phyloP scores from a whole-genome alignment of 1,140 invertebrate species.

The Aethina tumida region DNA sequence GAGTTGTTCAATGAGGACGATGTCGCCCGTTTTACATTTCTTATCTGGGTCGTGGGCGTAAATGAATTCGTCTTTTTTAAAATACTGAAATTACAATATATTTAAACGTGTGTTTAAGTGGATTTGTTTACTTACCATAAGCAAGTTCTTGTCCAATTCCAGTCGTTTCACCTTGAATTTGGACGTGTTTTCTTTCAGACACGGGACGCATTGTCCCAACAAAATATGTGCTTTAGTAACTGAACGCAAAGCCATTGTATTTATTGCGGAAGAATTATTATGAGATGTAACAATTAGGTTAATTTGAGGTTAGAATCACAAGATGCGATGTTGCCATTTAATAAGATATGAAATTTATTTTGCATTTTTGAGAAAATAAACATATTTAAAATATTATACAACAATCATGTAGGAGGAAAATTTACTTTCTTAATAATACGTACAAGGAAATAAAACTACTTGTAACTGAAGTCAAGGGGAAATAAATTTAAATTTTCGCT shows the following conservation, averaged over 20 bases:
- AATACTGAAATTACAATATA: constrained; percentile 55
- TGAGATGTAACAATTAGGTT: too few species aligned
- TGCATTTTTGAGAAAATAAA: too few species aligned
- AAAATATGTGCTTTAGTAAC: constrained; percentile 36
- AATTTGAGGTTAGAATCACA: too few species aligned
- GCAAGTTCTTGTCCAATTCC: constrained; percentile 55
- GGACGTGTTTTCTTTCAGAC: constrained; percentile 60
- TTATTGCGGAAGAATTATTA: too few species aligned
- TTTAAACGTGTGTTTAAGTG: constrained; percentile 22
- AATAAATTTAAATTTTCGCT: too few species aligned
- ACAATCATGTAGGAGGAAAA: too few species aligned
- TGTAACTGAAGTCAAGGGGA: too few species aligned
- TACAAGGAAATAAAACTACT: too few species aligned
- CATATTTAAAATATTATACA: too few species aligned
- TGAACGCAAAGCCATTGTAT: constrained; percentile 28
- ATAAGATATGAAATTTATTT: too few species aligned
- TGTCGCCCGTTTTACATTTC: constrained; percentile 68
- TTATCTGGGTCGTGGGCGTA: constrained; percentile 70
- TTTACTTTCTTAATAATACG: too few species aligned
- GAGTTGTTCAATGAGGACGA: constrained; percentile 65
- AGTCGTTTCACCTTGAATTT: constrained; percentile 62
- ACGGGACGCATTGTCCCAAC: constrained; percentile 62
- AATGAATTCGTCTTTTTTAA: constrained; percentile 55
- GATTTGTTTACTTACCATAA: constrained; percentile 47
- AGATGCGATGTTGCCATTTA: too few species aligned